phyloP scores from a whole-genome alignment of 2,113 vertebrate genomes.

The Nycticryphes semicollaris region DNA sequence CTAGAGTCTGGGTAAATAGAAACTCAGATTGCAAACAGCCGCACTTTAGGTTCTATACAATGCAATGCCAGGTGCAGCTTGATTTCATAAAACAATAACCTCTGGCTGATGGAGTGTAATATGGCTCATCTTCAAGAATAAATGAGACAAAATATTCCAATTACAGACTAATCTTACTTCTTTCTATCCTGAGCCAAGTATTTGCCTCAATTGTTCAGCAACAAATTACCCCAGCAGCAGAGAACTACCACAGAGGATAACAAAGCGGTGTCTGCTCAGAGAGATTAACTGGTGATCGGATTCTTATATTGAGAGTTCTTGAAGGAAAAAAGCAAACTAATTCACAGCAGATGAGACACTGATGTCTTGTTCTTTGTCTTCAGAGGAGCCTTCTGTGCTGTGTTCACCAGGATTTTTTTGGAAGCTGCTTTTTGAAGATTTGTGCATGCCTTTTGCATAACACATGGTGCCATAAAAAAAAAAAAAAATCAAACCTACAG shows the following conservation, averaged over 20 bases:
- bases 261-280: background rate
- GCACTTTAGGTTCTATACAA: slow-evolving; percentile 12
- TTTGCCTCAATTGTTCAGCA: slow-evolving; percentile 72
- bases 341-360: slow-evolving; percentile 47
- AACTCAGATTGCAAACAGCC: background rate
- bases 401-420: slow-evolving; percentile 16
- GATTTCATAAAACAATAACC: slow-evolving; percentile 69
- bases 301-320: slow-evolving; percentile 1
- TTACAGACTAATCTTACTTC: slow-evolving; percentile 66
- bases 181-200: slow-evolving; percentile 64
- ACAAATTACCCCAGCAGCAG: slow-evolving; percentile 62
- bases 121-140: slow-evolving; percentile 79
- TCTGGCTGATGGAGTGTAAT: slow-evolving; percentile 70
- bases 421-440: slow-evolving; percentile 38
- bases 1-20: background rate
- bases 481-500: background rate
- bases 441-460: background rate
- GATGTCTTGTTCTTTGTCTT: slow-evolving; percentile 55
- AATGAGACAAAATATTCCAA: slow-evolving; percentile 80
- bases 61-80: slow-evolving; percentile 62
- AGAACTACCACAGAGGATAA: slow-evolving; percentile 6
- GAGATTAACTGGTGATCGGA: slow-evolving; percentile 11
- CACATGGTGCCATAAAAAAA: slow-evolving; percentile 24
- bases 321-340: slow-evolving; percentile 33
- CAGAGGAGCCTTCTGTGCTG: slow-evolving; percentile 30